Evolutionary conservation across 2,888 invertebrate genomes (phyloP).

Genomic region (Steinernema scapterisci): DNA sequence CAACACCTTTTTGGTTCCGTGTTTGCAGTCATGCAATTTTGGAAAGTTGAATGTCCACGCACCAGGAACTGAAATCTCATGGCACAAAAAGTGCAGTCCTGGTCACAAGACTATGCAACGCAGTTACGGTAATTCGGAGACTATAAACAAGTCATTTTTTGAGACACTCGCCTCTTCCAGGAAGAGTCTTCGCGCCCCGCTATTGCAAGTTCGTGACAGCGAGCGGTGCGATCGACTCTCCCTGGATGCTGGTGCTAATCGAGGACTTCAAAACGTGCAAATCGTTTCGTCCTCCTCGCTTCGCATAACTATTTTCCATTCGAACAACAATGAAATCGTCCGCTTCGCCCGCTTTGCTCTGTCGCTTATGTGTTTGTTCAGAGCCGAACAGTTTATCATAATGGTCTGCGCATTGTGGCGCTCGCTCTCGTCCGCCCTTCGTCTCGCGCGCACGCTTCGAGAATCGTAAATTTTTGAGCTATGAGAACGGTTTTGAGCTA

Average conservation of each 20-base stretch:
- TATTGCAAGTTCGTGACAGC: no score
- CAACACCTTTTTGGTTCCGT: no score
- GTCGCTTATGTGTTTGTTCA: conserved; percentile 33
- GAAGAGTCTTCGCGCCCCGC: no score
- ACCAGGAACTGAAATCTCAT: no score
- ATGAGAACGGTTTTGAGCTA: conserved; percentile 23
- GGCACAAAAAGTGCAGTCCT: no score
- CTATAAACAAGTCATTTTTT: no score
- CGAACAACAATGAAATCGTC: conserved; percentile 24
- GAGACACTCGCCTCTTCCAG: no score
- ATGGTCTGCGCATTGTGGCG: conserved; percentile 30
- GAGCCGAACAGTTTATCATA: conserved; percentile 31
- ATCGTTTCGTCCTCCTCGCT: conserved; percentile 14
- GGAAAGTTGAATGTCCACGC: no score
- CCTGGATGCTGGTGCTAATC: conserved; percentile 4
- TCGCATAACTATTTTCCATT: conserved; percentile 31
- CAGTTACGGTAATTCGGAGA: no score
- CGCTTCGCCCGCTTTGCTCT: conserved; percentile 29
- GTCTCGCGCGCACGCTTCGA: conserved; percentile 28
- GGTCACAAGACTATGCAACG: no score
- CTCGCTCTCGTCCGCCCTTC: conserved; percentile 8
- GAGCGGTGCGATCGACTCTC: no score
- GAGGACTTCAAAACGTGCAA: conserved; percentile 1
- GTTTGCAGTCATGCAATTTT: no score
- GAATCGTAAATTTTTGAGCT: conserved; percentile 22